These are phyloP conservation scores for Amiota communis DNA, from an alignment of 2,888 invertebrate genomes.

Conservation along the genomic window DNA sequence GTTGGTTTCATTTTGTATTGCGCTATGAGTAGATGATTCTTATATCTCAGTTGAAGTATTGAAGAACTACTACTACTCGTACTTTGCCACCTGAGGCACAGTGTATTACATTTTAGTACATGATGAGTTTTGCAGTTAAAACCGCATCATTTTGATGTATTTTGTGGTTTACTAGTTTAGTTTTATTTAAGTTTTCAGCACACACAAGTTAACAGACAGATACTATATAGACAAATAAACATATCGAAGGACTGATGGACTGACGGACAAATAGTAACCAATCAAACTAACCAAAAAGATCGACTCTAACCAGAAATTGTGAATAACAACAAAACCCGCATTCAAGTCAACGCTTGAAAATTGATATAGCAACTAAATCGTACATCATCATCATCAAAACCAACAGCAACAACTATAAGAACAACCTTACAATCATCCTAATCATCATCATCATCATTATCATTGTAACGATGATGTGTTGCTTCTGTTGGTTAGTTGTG, in stretches of 20 bases:
- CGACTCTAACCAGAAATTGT: no score
- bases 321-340: neutral
- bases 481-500: neutral
- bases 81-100: no score
- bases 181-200: slow-evolving; percentile 37
- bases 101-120: neutral
- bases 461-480: neutral
- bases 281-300: no score
- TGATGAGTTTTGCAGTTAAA: slow-evolving; percentile 35
- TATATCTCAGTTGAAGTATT: no score
- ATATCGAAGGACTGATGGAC: slow-evolving; percentile 35
- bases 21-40: no score
- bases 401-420: slow-evolving; percentile 3
- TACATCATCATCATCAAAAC: no score
- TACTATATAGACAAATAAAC: slow-evolving; percentile 40
- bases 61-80: no score
- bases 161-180: slow-evolving; percentile 65
- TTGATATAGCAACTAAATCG: slow-evolving; percentile 29
- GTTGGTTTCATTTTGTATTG: no score
- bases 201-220: neutral
- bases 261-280: slow-evolving; percentile 43
- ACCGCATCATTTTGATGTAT: slow-evolving; percentile 68
- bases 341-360: slow-evolving; percentile 24
- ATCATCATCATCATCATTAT: no score
- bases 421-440: neutral